Evolutionary conservation across 2,888 invertebrate genomes (phyloP), one percentile per base, ranked within the genome.

Genomic region (Argynnis bischoffii): DNA sequence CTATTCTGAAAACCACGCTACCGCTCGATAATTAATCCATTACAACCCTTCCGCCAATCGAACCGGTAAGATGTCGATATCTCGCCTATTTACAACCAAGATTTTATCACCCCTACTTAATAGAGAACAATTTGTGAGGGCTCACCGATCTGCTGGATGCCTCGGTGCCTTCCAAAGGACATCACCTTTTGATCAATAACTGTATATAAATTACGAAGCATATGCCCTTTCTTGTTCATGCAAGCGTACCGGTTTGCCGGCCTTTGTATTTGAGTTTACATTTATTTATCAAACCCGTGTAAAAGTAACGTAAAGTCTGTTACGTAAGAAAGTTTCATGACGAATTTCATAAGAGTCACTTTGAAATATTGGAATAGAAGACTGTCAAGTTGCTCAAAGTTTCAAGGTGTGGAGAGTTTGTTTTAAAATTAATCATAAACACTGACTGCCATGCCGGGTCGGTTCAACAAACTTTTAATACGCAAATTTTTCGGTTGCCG

Each of bases 111-210:
- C 89, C 86, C 84, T 79, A 77, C 75, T 81, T 86, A 86, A 86
- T 84, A 83, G 86, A 83, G 81, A 82, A 87, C 89, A 88, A 88
- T 89, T 88, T 85, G 83, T 76, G 77, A 80, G 83, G 83, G 84
- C 84, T 79, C 83, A 81, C 80, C 80, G 84, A 81, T 81, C 80
- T 77, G 77, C 76, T 79, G 80, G 81, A 86, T 88, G 91, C 86
- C 83, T 85, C 85, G 84, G 80, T 91, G 92, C 83, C 79, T 87
- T 78, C 87, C 86, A 92, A 92, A 91, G 91, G 92, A 88, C 85
- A 80, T 81, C 84, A 87, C 88, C 92, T 90, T 92, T 92, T 92
- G 92, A 92, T 92, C 92, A 92, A 91, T 91, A 92, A 90, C 88
- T 92, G 91, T 92, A 92, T 88, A 91, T 90, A 91, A 92, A 91